Evolutionary conservation across 64 coral and sea anemone species (phyloP), one percentile per base, ranked within the genome.

Genomic region (Hydrozoanthus tunicans): DNA sequence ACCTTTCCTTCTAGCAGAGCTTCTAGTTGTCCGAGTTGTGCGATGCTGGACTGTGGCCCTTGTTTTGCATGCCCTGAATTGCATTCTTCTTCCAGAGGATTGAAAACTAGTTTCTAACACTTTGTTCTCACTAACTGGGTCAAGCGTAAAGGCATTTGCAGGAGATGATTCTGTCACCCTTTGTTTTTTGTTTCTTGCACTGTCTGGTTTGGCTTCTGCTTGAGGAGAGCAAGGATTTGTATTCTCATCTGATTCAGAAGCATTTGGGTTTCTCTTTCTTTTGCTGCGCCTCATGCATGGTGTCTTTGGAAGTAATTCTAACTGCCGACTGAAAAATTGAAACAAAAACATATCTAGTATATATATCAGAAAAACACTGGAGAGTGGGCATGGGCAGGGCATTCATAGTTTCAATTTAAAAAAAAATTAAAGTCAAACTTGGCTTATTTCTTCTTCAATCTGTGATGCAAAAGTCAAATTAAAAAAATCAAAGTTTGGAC

Each of bases 251-350:
- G 81, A 65, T 17, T 93, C 81, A 62, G 73, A 85, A 71, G 62
- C 79, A 67, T 14, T 77, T 79, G 51, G 17, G 11, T 79, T 57
- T 69, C 91, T 83, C 13, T 86, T 90, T n/a, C 92, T 77, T 61
- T 96, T 96, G 24, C 84, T 88, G 65, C 92, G 76, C 79, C 94
- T 96, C 92, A 94, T 96, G 20, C 89, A 92, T 79, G 95, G 95
- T 74, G 95, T 96, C 62, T 96, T 96, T 6, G 95, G 95, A 23
- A 96, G 90, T 2, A 96, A 90, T 13, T 88, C 67, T 55, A 59
- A 11, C 23, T 88, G 84, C 15, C 84, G 84, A 74, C 84, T 88
- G 69, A 61, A 53, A 7, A 79, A 58, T n/a, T 56, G 6, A 55
- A 4, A 75, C 6, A 75, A 12, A 75, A 75, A 43, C 6, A 51